These are phyloP conservation scores for Dinomys branickii DNA, from an alignment of 2,113 vertebrate species.

Conservation along the genomic window DNA sequence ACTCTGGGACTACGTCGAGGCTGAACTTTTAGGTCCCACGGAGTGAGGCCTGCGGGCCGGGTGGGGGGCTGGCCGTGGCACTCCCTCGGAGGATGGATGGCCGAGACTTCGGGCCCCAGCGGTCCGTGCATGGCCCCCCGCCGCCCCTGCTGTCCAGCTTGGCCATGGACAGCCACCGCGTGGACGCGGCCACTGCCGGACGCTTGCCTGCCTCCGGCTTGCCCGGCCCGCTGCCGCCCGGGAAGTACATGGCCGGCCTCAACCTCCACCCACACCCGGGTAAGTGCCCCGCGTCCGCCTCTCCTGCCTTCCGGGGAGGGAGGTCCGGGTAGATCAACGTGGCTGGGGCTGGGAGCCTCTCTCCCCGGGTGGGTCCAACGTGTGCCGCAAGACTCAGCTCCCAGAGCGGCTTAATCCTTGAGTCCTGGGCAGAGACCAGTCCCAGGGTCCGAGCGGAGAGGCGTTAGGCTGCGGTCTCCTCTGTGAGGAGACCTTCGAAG, in stretches of 20 bases:
- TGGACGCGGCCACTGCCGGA: conserved; percentile 90
- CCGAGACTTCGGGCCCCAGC: conserved; percentile 96
- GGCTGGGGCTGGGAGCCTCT: background rate
- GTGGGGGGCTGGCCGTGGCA: conserved; percentile 71
- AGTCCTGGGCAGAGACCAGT: background rate
- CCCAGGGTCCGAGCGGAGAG: background rate
- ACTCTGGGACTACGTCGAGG: conserved; percentile 76
- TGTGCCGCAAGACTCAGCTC: background rate
- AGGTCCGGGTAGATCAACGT: background rate
- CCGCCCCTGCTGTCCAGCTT: conserved; percentile 93
- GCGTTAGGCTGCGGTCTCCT: background rate
- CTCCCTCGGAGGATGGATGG: conserved; percentile 93
- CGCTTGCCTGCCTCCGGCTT: conserved; percentile 92
- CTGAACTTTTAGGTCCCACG: conserved; percentile 78
- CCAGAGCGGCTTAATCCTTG: background rate
- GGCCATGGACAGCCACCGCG: conserved; percentile 94
- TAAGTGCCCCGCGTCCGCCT: conserved; percentile 84
- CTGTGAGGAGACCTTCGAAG: background rate
- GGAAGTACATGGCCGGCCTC: conserved; percentile 94
- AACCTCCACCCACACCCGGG: conserved; percentile 95
- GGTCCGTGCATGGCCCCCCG: conserved; percentile 94
- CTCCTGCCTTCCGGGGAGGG: background rate
- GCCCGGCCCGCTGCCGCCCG: conserved; percentile 91
- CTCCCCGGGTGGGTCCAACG: background rate
- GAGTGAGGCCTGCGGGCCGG: conserved; percentile 75